These are phyloP conservation scores for Oryzias curvinotus DNA, from an alignment of 2,113 vertebrate genomes.

Conservation along the genomic window DNA sequence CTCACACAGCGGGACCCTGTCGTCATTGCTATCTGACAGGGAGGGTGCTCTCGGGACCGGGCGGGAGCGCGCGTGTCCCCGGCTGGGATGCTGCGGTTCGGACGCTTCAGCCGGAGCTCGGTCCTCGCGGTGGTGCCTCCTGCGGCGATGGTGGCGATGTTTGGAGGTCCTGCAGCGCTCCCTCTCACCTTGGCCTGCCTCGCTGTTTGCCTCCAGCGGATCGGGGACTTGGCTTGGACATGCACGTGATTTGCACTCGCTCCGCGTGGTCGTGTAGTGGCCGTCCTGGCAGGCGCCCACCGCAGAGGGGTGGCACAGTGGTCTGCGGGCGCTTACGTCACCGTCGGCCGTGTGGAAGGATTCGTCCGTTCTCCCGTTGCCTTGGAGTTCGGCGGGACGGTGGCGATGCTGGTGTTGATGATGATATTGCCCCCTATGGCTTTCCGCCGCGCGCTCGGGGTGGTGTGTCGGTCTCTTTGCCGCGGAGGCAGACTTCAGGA, in stretches of 20 bases:
- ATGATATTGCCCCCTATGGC: constrained; percentile 62
- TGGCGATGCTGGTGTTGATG: constrained; percentile 67
- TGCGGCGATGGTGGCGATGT: constrained; percentile 73
- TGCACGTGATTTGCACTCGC: constrained; percentile 63
- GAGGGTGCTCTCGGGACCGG: constrained; percentile 66
- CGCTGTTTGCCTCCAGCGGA: constrained; percentile 49
- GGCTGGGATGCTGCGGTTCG: constrained; percentile 40
- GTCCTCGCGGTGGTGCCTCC: constrained; percentile 65
- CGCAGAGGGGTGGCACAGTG: constrained; percentile 86
- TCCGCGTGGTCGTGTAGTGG: constrained; percentile 54
- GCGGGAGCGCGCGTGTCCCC: constrained; percentile 55
- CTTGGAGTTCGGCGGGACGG: constrained; percentile 56
- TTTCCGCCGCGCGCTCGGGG: constrained; percentile 51
- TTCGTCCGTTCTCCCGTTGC: constrained; percentile 62
- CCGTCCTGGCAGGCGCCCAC: constrained; percentile 60
- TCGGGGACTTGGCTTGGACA: constrained; percentile 51
- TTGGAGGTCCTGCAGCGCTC: constrained; percentile 69
- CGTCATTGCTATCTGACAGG: constrained; percentile 71
- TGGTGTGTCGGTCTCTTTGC: constrained; percentile 62
- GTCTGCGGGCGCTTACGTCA: constrained; percentile 90
- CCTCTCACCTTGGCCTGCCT: constrained; percentile 51
- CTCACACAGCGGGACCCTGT: constrained; percentile 67
- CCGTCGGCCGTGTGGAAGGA: constrained; percentile 73
- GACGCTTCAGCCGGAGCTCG: constrained; percentile 31
- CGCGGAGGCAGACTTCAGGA: constrained; percentile 78